Evolutionary conservation across 2,888 invertebrate genomes (phyloP).

Genomic region (Arenicola marina): DNA sequence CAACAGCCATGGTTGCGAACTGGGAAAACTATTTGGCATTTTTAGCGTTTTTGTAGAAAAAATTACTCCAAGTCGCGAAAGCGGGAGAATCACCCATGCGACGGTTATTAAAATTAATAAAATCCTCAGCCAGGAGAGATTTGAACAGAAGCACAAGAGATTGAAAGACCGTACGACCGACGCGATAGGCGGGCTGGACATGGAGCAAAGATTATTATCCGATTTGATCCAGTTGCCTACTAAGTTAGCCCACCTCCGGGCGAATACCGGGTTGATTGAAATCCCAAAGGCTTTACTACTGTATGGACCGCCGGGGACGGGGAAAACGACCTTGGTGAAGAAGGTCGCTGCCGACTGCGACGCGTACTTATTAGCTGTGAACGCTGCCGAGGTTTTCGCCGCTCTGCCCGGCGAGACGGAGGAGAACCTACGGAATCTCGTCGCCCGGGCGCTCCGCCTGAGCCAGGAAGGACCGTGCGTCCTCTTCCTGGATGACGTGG

Average conservation of each 20-base stretch:
- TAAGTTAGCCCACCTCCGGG: too few species aligned
- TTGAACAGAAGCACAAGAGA: slow-evolving; percentile 23
- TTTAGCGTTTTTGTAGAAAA: slow-evolving; percentile 34
- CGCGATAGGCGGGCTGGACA: slow-evolving; percentile 41
- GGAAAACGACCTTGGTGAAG: slow-evolving; percentile 72
- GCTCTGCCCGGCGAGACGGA: slow-evolving; percentile 67
- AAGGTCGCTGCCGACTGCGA: slow-evolving; percentile 60
- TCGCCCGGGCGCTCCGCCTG: slow-evolving; percentile 61
- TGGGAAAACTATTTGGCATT: slow-evolving; percentile 41
- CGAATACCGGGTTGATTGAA: slow-evolving; percentile 19
- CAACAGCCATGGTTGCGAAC: slow-evolving; percentile 30
- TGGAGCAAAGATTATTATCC: slow-evolving; percentile 33
- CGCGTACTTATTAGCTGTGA: slow-evolving; percentile 64
- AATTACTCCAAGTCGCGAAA: slow-evolving; percentile 8
- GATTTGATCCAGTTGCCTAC: slow-evolving; percentile 37
- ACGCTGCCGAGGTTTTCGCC: slow-evolving; percentile 62
- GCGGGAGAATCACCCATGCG: slow-evolving; percentile 28
- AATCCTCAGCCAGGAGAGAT: slow-evolving; percentile 42
- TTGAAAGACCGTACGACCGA: background rate
- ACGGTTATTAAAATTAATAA: slow-evolving; percentile 37
- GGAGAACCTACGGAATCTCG: slow-evolving; percentile 61
- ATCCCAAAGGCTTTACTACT: slow-evolving; percentile 34
- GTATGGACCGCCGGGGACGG: slow-evolving; percentile 53
- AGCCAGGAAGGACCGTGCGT: slow-evolving; percentile 59
- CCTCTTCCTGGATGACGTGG: slow-evolving; percentile 62